Percentiles rank a stretch among this genome's conserved stretches.
Evolutionary conservation across 2,113 vertebrate species (phyloP).

Genomic region (Daboia siamensis): DNA sequence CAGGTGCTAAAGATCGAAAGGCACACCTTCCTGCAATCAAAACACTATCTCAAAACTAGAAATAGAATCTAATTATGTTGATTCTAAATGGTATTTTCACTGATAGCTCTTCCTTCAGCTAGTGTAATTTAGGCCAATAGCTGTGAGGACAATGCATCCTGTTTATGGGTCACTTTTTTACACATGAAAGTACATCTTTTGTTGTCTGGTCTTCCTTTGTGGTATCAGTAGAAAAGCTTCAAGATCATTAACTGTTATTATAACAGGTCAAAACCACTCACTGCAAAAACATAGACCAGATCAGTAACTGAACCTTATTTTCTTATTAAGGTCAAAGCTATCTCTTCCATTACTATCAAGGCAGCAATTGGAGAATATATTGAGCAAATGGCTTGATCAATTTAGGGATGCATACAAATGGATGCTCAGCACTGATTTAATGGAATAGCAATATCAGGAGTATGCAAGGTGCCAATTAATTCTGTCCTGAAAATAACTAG

Average conservation of each 20-base stretch:
- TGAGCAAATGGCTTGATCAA: background rate
- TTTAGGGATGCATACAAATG: background rate
- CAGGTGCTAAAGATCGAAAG: slow-evolving; percentile 22
- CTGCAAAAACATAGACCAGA: background rate
- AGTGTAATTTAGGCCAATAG: background rate
- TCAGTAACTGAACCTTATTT: background rate
- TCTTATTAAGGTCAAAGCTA: background rate
- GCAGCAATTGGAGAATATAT: background rate
- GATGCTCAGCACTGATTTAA: background rate
- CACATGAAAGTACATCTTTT: background rate
- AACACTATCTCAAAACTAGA: slow-evolving; percentile 19
- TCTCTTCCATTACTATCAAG: background rate
- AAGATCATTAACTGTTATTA: background rate
- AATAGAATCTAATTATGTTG: slow-evolving; percentile 12
- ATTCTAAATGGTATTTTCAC: slow-evolving; percentile 21
- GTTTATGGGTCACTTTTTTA: background rate
- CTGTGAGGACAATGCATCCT: slow-evolving; percentile 1
- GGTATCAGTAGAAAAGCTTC: background rate
- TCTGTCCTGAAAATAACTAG: background rate
- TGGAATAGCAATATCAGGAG: background rate
- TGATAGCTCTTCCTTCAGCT: background rate
- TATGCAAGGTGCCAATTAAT: background rate
- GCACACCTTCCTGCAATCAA: slow-evolving; percentile 7
- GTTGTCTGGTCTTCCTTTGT: background rate
- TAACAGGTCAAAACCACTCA: background rate